phyloP scores from a whole-genome alignment of 2,888 invertebrate species.

The Cancer borealis region DNA sequence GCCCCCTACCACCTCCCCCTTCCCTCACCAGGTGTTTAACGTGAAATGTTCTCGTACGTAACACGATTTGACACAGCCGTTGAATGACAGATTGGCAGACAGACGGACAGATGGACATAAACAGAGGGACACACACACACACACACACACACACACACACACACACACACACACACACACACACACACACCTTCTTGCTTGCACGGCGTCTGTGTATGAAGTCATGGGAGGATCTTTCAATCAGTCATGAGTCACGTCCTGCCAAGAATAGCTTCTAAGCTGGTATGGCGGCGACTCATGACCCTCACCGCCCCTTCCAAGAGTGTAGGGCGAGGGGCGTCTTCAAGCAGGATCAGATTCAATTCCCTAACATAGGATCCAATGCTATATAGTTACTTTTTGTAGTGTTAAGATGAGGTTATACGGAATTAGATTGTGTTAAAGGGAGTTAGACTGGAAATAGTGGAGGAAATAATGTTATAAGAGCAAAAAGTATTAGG shows the following conservation, averaged over 20 bases:
- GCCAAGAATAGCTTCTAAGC: neutral
- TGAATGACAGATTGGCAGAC: neutral
- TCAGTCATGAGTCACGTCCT: neutral
- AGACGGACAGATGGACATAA: neutral
- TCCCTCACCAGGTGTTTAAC: neutral
- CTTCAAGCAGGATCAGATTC: no score
- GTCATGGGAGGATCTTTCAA: neutral
- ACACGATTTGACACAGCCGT: neutral
- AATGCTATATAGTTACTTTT: no score
- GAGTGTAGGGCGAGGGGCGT: neutral
- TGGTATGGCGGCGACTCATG: neutral
- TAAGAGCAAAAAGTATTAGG: neutral
- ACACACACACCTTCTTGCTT: neutral
- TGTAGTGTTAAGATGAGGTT: no score
- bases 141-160: neutral
- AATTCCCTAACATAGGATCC: no score
- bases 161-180: no score
- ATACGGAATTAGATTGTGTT: no score
- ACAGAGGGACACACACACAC: neutral
- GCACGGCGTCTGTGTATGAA: neutral
- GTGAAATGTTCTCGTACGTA: neutral
- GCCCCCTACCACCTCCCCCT: neutral
- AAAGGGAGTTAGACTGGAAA: no score
- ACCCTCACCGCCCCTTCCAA: neutral
- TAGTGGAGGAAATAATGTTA: no score